A percentile compares a stretch with the other conserved stretches of the same genome.
Conservation (phyloP, 2,797 vertebrate genomes). For the Chlorospingus semifuscus region DNA sequence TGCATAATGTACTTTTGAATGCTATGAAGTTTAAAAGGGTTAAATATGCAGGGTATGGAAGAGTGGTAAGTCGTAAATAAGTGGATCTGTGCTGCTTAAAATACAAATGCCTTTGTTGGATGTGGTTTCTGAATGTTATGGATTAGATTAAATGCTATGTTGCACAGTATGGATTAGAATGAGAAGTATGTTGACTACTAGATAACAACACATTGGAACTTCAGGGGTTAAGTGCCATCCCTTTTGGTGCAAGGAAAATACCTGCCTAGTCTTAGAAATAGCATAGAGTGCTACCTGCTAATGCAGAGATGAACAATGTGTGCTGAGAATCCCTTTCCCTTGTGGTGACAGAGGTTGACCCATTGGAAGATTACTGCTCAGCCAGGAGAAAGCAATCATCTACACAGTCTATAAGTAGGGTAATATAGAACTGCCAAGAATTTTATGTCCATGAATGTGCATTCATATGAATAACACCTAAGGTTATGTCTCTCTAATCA, state of each 20-base stretch:
- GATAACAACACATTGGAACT: not conserved
- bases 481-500: conserved; percentile 48
- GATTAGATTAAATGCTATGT: not conserved
- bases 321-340: not conserved
- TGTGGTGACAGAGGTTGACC: conserved; percentile 16
- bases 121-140: not conserved
- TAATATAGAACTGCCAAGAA: conserved; percentile 11
- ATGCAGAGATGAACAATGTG: not conserved
- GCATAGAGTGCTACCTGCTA: not conserved
- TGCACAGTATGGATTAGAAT: not conserved
- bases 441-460: conserved; percentile 14
- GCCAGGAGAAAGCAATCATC: not conserved
- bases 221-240: not conserved
- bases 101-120: not conserved
- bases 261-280: not conserved
- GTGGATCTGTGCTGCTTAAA: not conserved
- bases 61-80: not conserved
- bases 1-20: not conserved
- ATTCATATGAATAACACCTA: conserved; percentile 55
- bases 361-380: not conserved
- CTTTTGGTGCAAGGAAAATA: not conserved
- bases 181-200: not conserved
- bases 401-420: not conserved
- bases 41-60: not conserved
- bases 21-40: not conserved